These are phyloP conservation scores for Himalopsyche tibetana DNA, from an alignment of 2,888 invertebrate species.

Conservation along the genomic window DNA sequence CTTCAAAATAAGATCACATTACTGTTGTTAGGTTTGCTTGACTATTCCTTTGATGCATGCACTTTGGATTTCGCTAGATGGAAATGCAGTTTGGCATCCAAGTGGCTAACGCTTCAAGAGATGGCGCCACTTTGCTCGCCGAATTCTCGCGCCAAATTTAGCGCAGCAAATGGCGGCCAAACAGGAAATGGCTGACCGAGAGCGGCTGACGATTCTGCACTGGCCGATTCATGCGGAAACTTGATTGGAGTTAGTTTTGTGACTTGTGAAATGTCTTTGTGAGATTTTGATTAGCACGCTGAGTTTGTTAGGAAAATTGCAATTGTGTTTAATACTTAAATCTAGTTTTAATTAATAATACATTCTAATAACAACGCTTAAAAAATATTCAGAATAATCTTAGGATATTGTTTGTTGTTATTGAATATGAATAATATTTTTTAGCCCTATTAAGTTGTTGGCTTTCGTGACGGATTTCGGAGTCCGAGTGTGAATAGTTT, in stretches of 20 bases:
- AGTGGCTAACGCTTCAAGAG: neutral
- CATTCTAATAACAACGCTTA: too few relatives aligned
- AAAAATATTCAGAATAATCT: too few relatives aligned
- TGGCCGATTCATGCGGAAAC: conserved; percentile 7
- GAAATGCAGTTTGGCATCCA: conserved; percentile 29
- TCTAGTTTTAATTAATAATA: too few relatives aligned
- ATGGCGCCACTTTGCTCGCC: conserved; percentile 4
- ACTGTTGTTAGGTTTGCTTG: neutral
- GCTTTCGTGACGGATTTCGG: too few relatives aligned
- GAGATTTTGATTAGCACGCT: neutral
- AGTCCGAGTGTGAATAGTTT: too few relatives aligned
- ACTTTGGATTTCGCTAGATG: neutral
- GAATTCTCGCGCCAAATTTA: conserved; percentile 11
- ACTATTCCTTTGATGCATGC: neutral
- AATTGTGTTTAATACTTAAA: too few relatives aligned
- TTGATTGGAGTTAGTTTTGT: conserved; percentile 10
- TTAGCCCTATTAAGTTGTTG: too few relatives aligned
- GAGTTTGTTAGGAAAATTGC: too few relatives aligned
- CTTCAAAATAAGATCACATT: too few relatives aligned
- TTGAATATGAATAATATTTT: too few relatives aligned
- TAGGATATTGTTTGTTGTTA: too few relatives aligned
- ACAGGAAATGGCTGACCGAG: conserved; percentile 20
- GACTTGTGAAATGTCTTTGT: conserved; percentile 30
- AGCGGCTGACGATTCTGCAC: neutral
- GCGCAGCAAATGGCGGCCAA: conserved; percentile 10